Evolutionary conservation across 2,113 vertebrate genomes (phyloP), one percentile per base, ranked within the genome.

Genomic region (Hemibagrus wyckioides): DNA sequence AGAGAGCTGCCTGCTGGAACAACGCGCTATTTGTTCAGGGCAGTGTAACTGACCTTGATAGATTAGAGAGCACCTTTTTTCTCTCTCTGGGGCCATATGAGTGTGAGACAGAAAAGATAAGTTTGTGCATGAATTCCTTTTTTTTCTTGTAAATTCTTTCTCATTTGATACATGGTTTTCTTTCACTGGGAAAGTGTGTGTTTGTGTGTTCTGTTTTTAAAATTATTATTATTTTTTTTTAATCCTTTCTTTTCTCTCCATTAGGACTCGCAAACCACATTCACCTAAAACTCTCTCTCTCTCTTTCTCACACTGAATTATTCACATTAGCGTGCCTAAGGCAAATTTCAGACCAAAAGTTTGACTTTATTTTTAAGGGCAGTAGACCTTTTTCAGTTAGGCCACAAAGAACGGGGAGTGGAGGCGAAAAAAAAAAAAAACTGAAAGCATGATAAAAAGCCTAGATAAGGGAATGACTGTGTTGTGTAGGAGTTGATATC

Each of bases 401-500:
- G 94, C 92, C 93, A 94, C 94, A 96, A 93, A 93, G 93, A 91
- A 89, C 33, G 3, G 89, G 90, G 92, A 93, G 92, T 92, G 91
- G 88, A 92, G 86, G 92, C 86, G 30, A 89, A 86, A 91, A 86
- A 90, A 85, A 85, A 91, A 91, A 89, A 87, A 90, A 91, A 91
- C 92, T 80, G 93, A 95, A 96, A 95, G 93, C 91, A 93, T 88
- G 97, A 98, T 98, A 97, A 97, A 98, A 97, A 98, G 97, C 95
- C 91, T 80, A 44, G 97, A 98, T 98, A 97, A 97, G 94, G 89
- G 92, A 94, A 94, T 95, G 96, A 94, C 95, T 97, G 97, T 96
- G 97, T 97, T 97, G 96, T 97, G 97, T 96, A 96, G 97, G 97
- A 97, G 96, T 97, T 96, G 85, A 94, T 98, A 98, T 97, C 97